These are phyloP conservation scores for Prenolepis imparis DNA, from an alignment of 2,888 invertebrate species.

Conservation along the genomic window DNA sequence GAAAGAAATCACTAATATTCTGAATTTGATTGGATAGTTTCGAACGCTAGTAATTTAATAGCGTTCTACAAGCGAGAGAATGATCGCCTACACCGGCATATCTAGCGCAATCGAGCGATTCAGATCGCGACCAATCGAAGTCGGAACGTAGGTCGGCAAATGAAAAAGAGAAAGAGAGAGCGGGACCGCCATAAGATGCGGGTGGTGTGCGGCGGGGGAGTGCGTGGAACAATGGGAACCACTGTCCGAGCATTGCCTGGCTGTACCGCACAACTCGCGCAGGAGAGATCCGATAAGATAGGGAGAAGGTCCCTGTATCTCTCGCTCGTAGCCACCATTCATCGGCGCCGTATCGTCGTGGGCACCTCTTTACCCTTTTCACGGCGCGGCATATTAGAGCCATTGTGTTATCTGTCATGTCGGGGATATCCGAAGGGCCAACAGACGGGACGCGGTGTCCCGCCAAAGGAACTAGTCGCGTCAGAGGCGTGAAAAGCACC, in stretches of 20 bases:
- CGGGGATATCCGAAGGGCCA: constrained; percentile 82
- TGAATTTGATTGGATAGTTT: neutral
- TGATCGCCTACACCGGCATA: constrained; percentile 35
- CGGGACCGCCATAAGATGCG: constrained; percentile 15
- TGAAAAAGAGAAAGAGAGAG: constrained; percentile 31
- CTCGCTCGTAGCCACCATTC: constrained; percentile 76
- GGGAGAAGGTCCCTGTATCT: constrained; percentile 65
- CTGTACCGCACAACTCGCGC: constrained; percentile 70
- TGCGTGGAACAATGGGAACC: constrained; percentile 79
- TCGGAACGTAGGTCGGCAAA: constrained; percentile 34
- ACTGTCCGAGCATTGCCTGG: constrained; percentile 78
- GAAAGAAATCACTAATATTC: neutral
- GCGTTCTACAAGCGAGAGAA: constrained; percentile 15
- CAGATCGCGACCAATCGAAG: constrained; percentile 30
- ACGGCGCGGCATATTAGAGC: constrained; percentile 82
- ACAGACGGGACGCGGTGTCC: constrained; percentile 74
- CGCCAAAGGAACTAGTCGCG: constrained; percentile 80
- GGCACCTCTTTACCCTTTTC: constrained; percentile 80
- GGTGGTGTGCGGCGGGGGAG: constrained; percentile 55
- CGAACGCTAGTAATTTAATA: constrained; percentile 17
- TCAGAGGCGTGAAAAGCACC: constrained; percentile 82
- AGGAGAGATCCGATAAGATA: constrained; percentile 84
- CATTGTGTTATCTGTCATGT: constrained; percentile 85
- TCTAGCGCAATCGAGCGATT: constrained; percentile 50
- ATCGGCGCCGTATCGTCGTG: constrained; percentile 77